These are phyloP conservation scores for Hyposmocoma kahamanoa DNA, from an alignment of 1,140 invertebrate genomes.

Conservation along the genomic window DNA sequence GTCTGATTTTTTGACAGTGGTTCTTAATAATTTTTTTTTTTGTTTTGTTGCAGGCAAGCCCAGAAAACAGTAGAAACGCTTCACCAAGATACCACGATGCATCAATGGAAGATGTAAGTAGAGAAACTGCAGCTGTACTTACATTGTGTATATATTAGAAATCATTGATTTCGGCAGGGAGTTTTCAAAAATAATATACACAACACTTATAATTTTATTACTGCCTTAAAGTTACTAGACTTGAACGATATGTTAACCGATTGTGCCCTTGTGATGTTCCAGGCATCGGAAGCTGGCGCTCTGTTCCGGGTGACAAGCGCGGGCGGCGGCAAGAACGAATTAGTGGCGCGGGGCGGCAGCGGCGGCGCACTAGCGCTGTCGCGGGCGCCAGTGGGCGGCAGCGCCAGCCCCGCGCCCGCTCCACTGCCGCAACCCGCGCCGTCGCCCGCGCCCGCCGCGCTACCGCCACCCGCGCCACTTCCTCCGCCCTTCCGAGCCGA, in stretches of 20 bases:
- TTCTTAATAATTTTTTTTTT: neutral
- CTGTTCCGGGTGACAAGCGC: constrained; percentile 56
- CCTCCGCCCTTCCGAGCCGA: constrained; percentile 58
- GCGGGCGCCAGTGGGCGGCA: constrained; percentile 60
- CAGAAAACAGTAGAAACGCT: constrained; percentile 67
- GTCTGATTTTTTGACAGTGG: neutral
- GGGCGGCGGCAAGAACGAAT: constrained; percentile 49
- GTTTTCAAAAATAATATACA: too few species aligned
- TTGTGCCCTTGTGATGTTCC: too few species aligned
- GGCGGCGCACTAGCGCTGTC: constrained; percentile 60
- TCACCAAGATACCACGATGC: constrained; percentile 66
- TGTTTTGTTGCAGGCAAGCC: constrained; percentile 64
- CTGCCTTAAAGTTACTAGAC: too few species aligned
- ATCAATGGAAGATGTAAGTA: constrained; percentile 67
- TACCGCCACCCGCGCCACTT: constrained; percentile 59
- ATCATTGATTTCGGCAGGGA: too few species aligned
- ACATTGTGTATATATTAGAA: too few species aligned
- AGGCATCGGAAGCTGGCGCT: constrained; percentile 60
- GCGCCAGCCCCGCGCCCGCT: constrained; percentile 61
- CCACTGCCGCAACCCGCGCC: constrained; percentile 64
- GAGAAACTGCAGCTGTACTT: too few species aligned
- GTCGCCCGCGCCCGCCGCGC: constrained; percentile 60
- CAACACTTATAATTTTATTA: too few species aligned
- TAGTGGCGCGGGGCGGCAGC: constrained; percentile 59
- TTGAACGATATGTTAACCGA: too few species aligned